Evolutionary conservation across 2,797 vertebrate genomes (phyloP), one percentile per base, ranked within the genome.

Genomic region (Sebastes iracundus): DNA sequence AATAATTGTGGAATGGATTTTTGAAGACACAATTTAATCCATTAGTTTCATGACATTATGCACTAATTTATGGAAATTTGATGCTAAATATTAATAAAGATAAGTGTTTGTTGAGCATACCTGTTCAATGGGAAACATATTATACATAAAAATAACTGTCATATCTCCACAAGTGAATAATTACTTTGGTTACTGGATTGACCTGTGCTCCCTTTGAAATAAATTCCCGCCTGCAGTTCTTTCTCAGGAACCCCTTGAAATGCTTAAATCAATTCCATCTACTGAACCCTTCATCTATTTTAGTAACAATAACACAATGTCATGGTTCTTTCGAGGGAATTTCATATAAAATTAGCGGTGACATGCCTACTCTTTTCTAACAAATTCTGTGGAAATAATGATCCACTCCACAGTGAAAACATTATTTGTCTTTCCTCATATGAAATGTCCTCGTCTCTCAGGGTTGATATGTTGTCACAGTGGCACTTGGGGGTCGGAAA

Each of bases 401-500:
- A 84, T 55, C 27, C 10, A 42, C 75, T 77, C 69, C 28, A 67
- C 35, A 58, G 20, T 14, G 46, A 66, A 67, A 86, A 84, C 46
- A 77, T 35, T 59, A 71, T 73, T 83, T 75, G 70, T 75, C 62
- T 83, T 56, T 72, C 75, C 62, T 81, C 61, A 42, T 63, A 65
- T 83, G 60, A 86, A 84, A 80, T 84, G 72, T 88, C 76, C 82
- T 72, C 49, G 65, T 88, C 62, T 84, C 89, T 82, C 77, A 20
- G 20, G 88, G 33, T 1, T 67, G 74, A 86, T 71, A 49, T 80
- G 55, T 87, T 87, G 87, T 87, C 71, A 80, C 67, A 72, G 70
- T 69, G 81, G 79, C 85, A 81, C 86, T 77, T 53, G 74, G 76
- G 88, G 87, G 88, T 85, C 81, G 67, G 77, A 75, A 89, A 85